Conservation (phyloP, 2,113 vertebrate species). For the Archilochus colubris region DNA sequence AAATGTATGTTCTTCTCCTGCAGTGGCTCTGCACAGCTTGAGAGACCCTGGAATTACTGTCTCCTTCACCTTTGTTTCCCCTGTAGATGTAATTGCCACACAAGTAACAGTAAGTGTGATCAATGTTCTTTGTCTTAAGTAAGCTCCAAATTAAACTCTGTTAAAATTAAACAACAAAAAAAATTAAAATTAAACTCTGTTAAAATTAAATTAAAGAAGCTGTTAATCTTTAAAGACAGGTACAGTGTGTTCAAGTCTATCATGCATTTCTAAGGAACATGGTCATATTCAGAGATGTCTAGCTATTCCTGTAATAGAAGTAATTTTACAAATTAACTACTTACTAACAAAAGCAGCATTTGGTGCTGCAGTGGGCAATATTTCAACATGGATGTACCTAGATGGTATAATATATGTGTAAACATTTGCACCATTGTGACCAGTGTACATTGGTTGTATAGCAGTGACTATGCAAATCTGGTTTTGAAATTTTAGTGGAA, state of each 20-base stretch:
- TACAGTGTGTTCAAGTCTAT: not conserved
- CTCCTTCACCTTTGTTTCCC: not conserved
- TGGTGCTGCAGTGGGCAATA: not conserved
- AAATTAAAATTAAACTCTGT: too few relatives aligned
- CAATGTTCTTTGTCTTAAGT: not conserved
- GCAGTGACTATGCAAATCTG: not conserved
- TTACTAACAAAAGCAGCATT: not conserved
- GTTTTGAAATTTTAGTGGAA: not conserved
- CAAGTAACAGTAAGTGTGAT: not conserved
- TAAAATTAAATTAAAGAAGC: too few relatives aligned
- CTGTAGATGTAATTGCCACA: not conserved
- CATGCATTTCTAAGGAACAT: not conserved
- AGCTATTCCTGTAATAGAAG: not conserved
- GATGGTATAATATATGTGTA: not conserved
- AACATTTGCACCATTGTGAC: not conserved
- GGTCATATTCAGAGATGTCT: not conserved
- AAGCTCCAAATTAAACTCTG: not conserved
- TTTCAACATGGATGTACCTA: not conserved
- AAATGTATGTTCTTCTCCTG: not conserved
- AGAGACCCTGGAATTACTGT: not conserved
- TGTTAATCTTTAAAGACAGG: not conserved
- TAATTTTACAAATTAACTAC: not conserved
- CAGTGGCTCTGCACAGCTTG: not conserved
- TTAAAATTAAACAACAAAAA: too few relatives aligned
- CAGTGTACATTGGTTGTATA: not conserved